A percentile compares a stretch with the other conserved stretches of the same genome.
Conservation (phyloP, 1,140 invertebrate species). For the Hydropsyche tenuis region DNA sequence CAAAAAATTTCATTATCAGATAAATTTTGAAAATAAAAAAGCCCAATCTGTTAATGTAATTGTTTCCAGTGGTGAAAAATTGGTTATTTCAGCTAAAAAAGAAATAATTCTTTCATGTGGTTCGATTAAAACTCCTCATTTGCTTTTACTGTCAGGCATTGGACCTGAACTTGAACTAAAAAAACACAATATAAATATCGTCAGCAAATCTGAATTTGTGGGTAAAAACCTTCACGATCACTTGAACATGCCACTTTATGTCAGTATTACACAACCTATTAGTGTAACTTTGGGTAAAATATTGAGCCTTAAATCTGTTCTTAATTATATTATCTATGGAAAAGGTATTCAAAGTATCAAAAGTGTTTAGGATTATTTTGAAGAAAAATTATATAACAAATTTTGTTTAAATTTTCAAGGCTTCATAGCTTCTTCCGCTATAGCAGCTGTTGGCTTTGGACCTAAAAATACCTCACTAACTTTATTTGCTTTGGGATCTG, state of each 20-base stretch:
- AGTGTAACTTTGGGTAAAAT: constrained; percentile 71
- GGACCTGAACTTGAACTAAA: constrained; percentile 63
- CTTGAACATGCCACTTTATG: constrained; percentile 72
- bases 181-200: constrained; percentile 61
- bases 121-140: constrained; percentile 72
- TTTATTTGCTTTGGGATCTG: constrained; percentile 71
- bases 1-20: constrained; percentile 44
- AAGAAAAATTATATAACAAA: no score
- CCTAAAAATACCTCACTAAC: constrained; percentile 63
- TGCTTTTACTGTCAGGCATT: constrained; percentile 76
- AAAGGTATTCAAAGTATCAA: no score
- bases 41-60: constrained; percentile 61
- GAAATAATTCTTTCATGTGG: constrained; percentile 77
- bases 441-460: constrained; percentile 63
- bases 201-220: constrained; percentile 64
- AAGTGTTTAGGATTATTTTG: no score
- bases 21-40: constrained; percentile 51
- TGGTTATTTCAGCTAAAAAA: constrained; percentile 64
- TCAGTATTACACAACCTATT: constrained; percentile 67
- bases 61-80: constrained; percentile 54
- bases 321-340: constrained; percentile 20
- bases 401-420: constrained; percentile 49
- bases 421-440: constrained; percentile 65
- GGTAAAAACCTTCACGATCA: constrained; percentile 77
- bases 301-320: constrained; percentile 63